These are phyloP conservation scores for Scaptomyza tumidula DNA, from an alignment of 2,888 invertebrate genomes.

Conservation along the genomic window DNA sequence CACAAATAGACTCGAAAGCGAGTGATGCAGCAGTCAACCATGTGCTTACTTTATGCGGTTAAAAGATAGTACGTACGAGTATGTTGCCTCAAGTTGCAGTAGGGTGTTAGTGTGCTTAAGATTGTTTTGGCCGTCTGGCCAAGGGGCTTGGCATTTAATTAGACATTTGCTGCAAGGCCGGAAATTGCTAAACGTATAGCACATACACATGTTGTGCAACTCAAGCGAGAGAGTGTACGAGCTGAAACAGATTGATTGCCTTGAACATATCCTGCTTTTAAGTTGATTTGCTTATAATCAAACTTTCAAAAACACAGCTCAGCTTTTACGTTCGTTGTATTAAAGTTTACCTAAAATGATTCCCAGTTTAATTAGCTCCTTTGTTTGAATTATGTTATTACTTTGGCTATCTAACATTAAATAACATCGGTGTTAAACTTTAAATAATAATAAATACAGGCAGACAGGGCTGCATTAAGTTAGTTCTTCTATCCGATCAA, in stretches of 20 bases:
- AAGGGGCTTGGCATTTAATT: conserved; percentile 62
- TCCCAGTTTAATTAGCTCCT: too few relatives aligned
- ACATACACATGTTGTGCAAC: conserved; percentile 38
- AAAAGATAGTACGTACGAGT: too few relatives aligned
- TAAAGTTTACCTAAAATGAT: too few relatives aligned
- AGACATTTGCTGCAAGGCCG: conserved; percentile 66
- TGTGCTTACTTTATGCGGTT: neutral
- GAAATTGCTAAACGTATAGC: conserved; percentile 61
- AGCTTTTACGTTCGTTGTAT: too few relatives aligned
- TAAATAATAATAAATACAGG: too few relatives aligned
- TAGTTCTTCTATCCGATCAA: neutral
- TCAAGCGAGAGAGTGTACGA: neutral
- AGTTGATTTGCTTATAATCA: neutral
- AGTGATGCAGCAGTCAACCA: neutral
- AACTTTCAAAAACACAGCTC: too few relatives aligned
- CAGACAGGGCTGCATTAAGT: neutral
- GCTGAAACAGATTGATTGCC: neutral
- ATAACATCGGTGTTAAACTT: too few relatives aligned
- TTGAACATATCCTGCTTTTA: neutral
- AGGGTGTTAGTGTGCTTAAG: neutral
- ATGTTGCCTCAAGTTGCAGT: too few relatives aligned
- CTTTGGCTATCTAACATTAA: too few relatives aligned
- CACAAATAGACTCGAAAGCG: conserved; percentile 38
- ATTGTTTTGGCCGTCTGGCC: neutral
- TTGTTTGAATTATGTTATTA: too few relatives aligned